Evolutionary conservation across 35 echinoderm and acorn worm species (phyloP).

Genomic region (Strongylocentrotus purpuratus): DNA sequence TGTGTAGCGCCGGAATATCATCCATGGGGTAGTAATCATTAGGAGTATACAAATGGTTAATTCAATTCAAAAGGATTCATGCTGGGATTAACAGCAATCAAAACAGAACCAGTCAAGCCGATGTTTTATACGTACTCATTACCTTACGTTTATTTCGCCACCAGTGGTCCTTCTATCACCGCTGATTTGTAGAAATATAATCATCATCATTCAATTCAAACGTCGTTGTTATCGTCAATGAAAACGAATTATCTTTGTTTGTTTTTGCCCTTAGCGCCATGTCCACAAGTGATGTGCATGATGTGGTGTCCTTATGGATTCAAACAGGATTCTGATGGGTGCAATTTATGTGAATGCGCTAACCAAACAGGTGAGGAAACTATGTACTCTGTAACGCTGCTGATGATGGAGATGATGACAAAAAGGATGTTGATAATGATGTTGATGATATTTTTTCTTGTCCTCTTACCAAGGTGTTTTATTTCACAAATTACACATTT

Average conservation of each 20-base stretch:
- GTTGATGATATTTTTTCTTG: no score
- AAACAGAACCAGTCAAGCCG: no score
- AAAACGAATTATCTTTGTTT: not conserved
- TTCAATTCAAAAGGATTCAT: not conserved
- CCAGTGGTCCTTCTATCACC: no score
- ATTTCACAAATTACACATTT: no score
- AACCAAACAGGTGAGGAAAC: constrained; percentile 53
- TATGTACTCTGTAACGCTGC: no score
- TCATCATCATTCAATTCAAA: not conserved
- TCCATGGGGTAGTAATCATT: no score
- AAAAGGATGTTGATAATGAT: no score
- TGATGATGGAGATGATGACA: no score
- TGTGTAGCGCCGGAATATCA: no score
- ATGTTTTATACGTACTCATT: not conserved
- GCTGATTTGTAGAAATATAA: not conserved
- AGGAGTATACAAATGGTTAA: not conserved
- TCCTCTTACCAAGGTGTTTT: no score
- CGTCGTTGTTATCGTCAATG: no score
- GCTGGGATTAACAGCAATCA: not conserved
- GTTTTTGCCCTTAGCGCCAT: constrained; percentile 24
- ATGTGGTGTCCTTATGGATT: constrained; percentile 72
- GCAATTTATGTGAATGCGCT: constrained; percentile 70
- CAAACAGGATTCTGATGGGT: constrained; percentile 56
- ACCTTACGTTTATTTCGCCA: not conserved
- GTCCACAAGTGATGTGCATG: constrained; percentile 66